Conservation (phyloP, 2,797 vertebrate species). For the Platalea minor region DNA sequence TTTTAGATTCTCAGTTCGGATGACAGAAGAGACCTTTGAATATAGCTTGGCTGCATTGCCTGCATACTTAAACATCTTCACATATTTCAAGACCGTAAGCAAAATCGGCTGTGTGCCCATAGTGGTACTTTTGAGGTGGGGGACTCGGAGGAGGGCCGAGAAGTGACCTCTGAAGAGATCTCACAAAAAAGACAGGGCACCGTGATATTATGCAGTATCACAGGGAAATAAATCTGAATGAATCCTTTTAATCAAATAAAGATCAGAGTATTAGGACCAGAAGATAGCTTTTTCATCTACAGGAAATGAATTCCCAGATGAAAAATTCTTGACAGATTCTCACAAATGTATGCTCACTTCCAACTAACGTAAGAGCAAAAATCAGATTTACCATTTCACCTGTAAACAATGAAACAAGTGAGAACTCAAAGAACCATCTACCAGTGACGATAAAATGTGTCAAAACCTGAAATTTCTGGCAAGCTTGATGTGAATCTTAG, state of each 20-base stretch:
- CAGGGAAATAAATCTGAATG: slow-evolving; percentile 51
- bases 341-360: slow-evolving; percentile 6
- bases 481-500: neutral
- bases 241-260: slow-evolving; percentile 60
- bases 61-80: slow-evolving; percentile 46
- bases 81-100: neutral
- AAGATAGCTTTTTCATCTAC: slow-evolving; percentile 27
- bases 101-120: neutral
- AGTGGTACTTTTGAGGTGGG: neutral
- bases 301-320: slow-evolving; percentile 41
- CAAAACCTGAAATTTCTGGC: slow-evolving; percentile 50
- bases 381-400: slow-evolving; percentile 37
- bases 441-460: slow-evolving; percentile 10
- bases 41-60: slow-evolving; percentile 10
- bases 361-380: slow-evolving; percentile 16
- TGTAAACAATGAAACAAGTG: slow-evolving; percentile 51
- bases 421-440: slow-evolving; percentile 2
- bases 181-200: neutral
- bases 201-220: neutral
- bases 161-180: slow-evolving; percentile 14
- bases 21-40: slow-evolving; percentile 53
- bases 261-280: slow-evolving; percentile 50
- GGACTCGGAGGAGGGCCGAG: neutral
- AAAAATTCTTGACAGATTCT: slow-evolving; percentile 5
- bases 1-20: slow-evolving; percentile 34